Evolutionary conservation across 2,113 vertebrate species (phyloP), one percentile per base, ranked within the genome.

Genomic region (Rynchops niger): DNA sequence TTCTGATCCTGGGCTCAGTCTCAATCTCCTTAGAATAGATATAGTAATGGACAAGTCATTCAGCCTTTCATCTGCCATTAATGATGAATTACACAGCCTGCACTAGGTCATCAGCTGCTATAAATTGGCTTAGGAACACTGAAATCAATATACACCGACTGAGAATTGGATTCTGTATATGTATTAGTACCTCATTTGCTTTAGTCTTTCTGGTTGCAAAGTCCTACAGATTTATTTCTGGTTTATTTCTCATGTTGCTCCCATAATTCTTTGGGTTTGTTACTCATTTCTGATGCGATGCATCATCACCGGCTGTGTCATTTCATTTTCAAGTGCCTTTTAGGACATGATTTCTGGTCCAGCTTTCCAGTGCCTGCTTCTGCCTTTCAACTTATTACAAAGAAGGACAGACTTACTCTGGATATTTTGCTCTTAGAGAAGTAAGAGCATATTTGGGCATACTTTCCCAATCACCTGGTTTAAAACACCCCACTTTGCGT

Each of bases 1-100:
- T 56, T 80, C 53, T 91, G 87, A 84, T 94, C 84, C 73, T 27
- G 72, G 81, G 84, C 84, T 97, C 73, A 77, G 76, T 52, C 91
- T 95, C 88, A 71, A 19, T 92, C 76, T 97, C 52, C 34, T 90
- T 71, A 43, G 86, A 63, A 72, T 21, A 91, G 87, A 80, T 86
- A 78, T 5, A 91, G 84, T 85, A 94, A 97, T 43, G 87, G 89
- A 38, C 91, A 87, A 95, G 81, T 96, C 94, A 52, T 73, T 90
- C 42, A 95, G 96, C 91, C 91, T 91, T 94, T 93, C 91, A 95
- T 96, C 50, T 94, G 85, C 87, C 79, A 73, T 93, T 96, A 96
- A 93, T 94, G 96, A 96, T 95, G 94, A 96, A 97, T 95, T 96
- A 83, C 89, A 91, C 94, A 94, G 91, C 89, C 93, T 85, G 89